Percentiles rank a stretch among this genome's conserved stretches.
Evolutionary conservation across 2,113 vertebrate species (phyloP).

Genomic region (Thermophis baileyi): DNA sequence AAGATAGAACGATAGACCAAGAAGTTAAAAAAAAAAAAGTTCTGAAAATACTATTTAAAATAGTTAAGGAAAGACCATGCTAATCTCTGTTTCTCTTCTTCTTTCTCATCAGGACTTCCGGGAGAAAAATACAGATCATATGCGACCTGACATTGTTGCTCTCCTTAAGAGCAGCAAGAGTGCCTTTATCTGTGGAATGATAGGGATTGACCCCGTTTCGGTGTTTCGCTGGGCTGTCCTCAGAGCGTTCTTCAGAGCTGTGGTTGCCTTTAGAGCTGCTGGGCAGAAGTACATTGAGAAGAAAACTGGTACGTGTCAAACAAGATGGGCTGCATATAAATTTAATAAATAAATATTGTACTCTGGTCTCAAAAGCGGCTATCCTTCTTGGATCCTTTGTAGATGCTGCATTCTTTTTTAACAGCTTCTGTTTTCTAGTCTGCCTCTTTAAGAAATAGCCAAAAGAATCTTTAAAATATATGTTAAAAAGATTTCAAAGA

Average conservation of each 20-base stretch:
- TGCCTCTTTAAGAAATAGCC: background rate
- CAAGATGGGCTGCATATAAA: background rate
- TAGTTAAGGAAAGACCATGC: background rate
- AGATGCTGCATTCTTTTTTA: background rate
- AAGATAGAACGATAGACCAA: background rate
- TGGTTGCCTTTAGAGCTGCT: constrained; percentile 88
- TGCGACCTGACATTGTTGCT: constrained; percentile 95
- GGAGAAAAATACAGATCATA: constrained; percentile 98
- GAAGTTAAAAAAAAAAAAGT: background rate
- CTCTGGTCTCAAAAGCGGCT: background rate
- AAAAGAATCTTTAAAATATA: background rate
- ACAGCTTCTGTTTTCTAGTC: rapidly evolving
- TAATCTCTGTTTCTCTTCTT: background rate
- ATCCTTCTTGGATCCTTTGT: background rate
- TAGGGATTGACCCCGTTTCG: constrained; percentile 90
- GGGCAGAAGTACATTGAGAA: constrained; percentile 82
- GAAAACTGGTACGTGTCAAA: constrained; percentile 80
- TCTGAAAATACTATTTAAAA: background rate
- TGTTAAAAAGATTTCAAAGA: background rate
- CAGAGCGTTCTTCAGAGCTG: constrained; percentile 90
- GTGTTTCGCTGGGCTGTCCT: constrained; percentile 97
- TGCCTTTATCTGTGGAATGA: constrained; percentile 91
- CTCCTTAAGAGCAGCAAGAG: constrained; percentile 92
- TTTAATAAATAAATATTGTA: background rate
- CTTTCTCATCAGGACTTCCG: constrained; percentile 84